Base-by-base conservation (phyloP, 2,888 invertebrate genomes). In the Trichopoda pennipes region DNA sequence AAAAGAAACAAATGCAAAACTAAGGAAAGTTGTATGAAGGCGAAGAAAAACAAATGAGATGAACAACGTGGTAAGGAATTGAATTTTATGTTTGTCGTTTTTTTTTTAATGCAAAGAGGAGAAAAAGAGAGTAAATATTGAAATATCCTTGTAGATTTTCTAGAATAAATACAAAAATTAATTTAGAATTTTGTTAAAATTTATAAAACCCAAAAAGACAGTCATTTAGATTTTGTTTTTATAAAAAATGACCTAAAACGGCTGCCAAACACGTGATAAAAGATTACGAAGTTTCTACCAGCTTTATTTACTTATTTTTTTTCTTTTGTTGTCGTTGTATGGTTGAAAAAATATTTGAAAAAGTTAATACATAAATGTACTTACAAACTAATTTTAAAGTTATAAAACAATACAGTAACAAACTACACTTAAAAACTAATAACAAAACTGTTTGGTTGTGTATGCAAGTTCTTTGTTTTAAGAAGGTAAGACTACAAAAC, bases 381-480 rank as follows among this genome's bases (percentile, higher is more conserved):
- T 83, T 83, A 83, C 76, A 77, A 73, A 80, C 80, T 77, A 83
- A 77, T 83, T 77, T 73, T 76, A 76, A 77, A 83, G 80, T 80
- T 77, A 69, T 81, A 63, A 74, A 80, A 80, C 64, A 78, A 78
- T 81, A 77, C 69, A 81, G 73, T 81, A 83, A 81, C 79, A 75
- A 85, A 73, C 74, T 81, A 81, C 80, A 80, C 78, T 84, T 79
- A 80, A 76, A 66, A 68, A 70, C 56, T 77, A 76, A 38, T 38
- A 58, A 64, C 16, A 74, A 21, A 23, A 56, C 32, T 66, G 12
- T 42, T 61, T 58, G 42, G n/a, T n/a, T 35, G 10, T 49, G 23
- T 58, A 58, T 38, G 42, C 51, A 47, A 35, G 23, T 68, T 28
- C 16, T 21, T 42, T 12, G 38, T 56, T 60, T 60, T 61, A 56